Evolutionary conservation across 2,113 vertebrate genomes (phyloP).

Genomic region (Rattus rattus): DNA sequence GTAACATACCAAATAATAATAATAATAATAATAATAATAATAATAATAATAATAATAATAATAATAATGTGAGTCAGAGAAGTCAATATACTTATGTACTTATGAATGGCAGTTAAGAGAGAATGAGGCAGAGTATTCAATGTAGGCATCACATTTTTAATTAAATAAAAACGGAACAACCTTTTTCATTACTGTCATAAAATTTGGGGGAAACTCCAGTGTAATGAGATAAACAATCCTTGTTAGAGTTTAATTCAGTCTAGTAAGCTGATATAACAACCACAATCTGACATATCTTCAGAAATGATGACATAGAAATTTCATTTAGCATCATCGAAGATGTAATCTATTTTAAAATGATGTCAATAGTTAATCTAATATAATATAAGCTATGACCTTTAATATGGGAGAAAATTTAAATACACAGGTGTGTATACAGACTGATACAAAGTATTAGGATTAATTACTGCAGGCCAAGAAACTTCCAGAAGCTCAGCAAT

Average conservation of each 20-base stretch:
- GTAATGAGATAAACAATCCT: background rate
- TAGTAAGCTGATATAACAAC: background rate
- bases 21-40: too few relatives aligned
- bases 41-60: background rate
- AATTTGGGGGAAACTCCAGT: background rate
- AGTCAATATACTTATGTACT: background rate
- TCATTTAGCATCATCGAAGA: background rate
- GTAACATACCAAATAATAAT: background rate
- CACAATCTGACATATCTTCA: background rate
- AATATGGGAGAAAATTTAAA: background rate
- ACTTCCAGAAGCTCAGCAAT: background rate
- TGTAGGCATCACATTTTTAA: background rate
- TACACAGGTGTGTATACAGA: fast-evolving
- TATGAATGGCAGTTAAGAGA: background rate
- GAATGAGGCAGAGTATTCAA: background rate
- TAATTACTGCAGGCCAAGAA: background rate
- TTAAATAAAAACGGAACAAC: background rate
- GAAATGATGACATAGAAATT: background rate
- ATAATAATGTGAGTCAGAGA: background rate
- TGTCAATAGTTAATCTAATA: background rate
- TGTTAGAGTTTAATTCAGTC: background rate
- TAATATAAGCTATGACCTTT: background rate
- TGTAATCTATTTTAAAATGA: background rate
- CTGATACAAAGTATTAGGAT: background rate
- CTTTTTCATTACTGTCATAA: background rate